These are phyloP conservation scores for Chiloscyllium plagiosum DNA, from an alignment of 2,113 vertebrate genomes.

Conservation along the genomic window DNA sequence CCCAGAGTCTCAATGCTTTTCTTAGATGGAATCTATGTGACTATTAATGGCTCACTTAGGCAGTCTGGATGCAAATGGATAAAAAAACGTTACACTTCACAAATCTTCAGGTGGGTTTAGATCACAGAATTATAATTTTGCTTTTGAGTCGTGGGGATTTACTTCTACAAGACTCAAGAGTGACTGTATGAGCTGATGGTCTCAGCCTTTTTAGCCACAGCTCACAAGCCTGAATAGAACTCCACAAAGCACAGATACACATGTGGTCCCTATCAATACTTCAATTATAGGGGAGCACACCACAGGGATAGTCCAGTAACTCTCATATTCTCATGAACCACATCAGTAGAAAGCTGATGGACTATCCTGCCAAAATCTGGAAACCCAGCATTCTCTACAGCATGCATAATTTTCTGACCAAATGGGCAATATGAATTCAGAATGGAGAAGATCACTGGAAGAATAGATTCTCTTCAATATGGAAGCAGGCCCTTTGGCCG, in stretches of 20 bases:
- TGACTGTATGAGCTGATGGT: neutral
- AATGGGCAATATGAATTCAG: neutral
- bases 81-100: neutral
- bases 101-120: neutral
- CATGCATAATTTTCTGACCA: neutral
- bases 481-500: no score
- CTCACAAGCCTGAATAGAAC: neutral
- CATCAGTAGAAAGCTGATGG: neutral
- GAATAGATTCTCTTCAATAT: no score
- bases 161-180: neutral
- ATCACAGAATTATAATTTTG: neutral
- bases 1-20: neutral
- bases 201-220: neutral
- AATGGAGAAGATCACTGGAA: neutral
- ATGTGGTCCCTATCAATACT: neutral
- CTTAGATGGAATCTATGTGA: neutral
- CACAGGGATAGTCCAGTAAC: neutral
- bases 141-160: neutral
- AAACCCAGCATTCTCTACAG: neutral
- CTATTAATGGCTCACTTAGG: neutral
- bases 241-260: neutral
- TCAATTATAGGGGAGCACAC: neutral
- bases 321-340: neutral
- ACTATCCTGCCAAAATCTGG: neutral
- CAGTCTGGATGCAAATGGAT: neutral